Evolutionary conservation across 2,888 invertebrate species (phyloP).

Genomic region (Gnatocerus cornutus): DNA sequence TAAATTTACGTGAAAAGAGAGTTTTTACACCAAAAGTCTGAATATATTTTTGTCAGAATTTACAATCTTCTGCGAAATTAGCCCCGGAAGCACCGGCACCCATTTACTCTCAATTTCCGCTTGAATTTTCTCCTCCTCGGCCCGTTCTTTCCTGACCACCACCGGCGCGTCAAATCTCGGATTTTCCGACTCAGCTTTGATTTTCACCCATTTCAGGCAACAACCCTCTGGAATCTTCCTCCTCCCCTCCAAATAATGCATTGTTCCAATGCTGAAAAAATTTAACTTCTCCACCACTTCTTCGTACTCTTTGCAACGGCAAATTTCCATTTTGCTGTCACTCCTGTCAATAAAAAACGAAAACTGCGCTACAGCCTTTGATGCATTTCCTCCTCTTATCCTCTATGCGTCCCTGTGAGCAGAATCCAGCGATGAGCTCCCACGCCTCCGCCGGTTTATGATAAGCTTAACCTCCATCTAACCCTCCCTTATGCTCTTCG

Average conservation of each 20-base stretch:
- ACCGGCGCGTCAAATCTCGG: conserved; percentile 8
- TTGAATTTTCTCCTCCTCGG: too few relatives aligned
- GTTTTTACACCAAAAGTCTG: conserved; percentile 6
- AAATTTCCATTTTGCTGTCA: conserved; percentile 35
- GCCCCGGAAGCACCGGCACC: conserved; percentile 38
- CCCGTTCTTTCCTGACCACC: background rate
- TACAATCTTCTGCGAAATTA: conserved; percentile 36
- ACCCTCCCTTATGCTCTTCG: conserved; percentile 33
- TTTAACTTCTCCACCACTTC: conserved; percentile 25
- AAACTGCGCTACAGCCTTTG: background rate
- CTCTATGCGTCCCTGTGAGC: conserved; percentile 61
- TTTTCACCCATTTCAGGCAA: conserved; percentile 30
- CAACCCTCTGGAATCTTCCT: background rate
- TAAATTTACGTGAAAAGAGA: too few relatives aligned
- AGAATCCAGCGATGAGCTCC: conserved; percentile 63
- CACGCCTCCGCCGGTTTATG: conserved; percentile 57
- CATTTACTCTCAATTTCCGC: conserved; percentile 21
- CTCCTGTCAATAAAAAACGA: background rate
- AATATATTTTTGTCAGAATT: conserved; percentile 1
- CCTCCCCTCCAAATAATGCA: conserved; percentile 23
- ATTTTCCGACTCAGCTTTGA: conserved; percentile 1
- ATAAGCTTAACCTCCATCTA: conserved; percentile 30
- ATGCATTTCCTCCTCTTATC: conserved; percentile 50
- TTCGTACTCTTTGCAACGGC: conserved; percentile 38
- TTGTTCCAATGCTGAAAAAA: conserved; percentile 22